These are phyloP conservation scores for Parauchenoglanis punctatus DNA, from an alignment of 2,797 vertebrate species.

Conservation along the genomic window DNA sequence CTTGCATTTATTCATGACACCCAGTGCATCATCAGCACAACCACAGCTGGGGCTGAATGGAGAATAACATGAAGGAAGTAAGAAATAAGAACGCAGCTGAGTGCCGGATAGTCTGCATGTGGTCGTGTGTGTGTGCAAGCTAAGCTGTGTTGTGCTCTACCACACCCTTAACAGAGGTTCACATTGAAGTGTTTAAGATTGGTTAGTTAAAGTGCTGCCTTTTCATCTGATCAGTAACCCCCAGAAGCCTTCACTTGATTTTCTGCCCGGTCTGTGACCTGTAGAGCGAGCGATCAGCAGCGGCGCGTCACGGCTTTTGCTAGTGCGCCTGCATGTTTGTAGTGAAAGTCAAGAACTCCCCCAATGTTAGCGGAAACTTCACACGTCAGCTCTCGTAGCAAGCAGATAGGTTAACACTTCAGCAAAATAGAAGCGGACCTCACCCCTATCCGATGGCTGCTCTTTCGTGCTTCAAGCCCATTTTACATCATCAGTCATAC, in stretches of 20 bases:
- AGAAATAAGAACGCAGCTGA: neutral
- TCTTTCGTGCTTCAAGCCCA: neutral
- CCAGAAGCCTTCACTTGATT: neutral
- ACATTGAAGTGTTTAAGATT: neutral
- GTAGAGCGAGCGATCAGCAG: neutral
- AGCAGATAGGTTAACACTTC: slow-evolving; percentile 25
- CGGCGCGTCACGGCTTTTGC: neutral
- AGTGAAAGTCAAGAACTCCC: neutral
- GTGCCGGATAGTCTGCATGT: slow-evolving; percentile 35
- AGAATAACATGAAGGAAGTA: slow-evolving; percentile 9
- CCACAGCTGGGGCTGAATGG: neutral
- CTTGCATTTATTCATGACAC: neutral
- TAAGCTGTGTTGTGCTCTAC: neutral
- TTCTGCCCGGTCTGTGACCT: slow-evolving; percentile 2
- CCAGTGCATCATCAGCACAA: neutral
- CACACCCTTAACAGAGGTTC: neutral
- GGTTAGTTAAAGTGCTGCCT: neutral
- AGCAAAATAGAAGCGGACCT: neutral
- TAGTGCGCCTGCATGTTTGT: neutral
- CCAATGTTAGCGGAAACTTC: slow-evolving; percentile 23
- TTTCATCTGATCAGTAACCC: neutral
- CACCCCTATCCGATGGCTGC: neutral
- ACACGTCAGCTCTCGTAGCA: slow-evolving; percentile 21
- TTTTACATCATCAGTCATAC: neutral
- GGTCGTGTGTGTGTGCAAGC: neutral